Conservation (phyloP, 92 coral and sea anemone species). For the Parazoanthus swiftii region DNA sequence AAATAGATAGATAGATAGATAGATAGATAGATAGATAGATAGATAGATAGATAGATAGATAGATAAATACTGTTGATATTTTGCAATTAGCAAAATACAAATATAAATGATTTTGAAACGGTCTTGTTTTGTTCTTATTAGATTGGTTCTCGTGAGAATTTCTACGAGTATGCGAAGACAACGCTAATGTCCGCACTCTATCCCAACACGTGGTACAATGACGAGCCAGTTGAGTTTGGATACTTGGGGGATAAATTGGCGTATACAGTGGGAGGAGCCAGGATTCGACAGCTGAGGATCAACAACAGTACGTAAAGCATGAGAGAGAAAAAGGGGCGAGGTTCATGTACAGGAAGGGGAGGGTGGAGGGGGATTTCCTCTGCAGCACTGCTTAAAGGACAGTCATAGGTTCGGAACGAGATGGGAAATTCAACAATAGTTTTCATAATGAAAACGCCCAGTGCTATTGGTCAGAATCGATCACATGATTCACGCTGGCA, state of each 20-base stretch:
- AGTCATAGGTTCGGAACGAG: too few species aligned
- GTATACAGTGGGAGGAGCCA: conserved; percentile 78
- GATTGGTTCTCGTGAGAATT: conserved; percentile 84
- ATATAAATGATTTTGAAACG: not conserved
- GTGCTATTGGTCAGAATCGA: too few species aligned
- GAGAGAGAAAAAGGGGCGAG: not conserved
- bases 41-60: too few species aligned
- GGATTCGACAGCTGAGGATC: conserved; percentile 80
- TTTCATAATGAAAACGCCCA: too few species aligned
- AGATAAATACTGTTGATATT: not conserved
- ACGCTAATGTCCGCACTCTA: conserved; percentile 71
- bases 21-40: too few species aligned
- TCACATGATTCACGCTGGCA: too few species aligned
- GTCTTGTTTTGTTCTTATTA: conserved; percentile 27
- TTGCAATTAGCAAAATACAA: not conserved
- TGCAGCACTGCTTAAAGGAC: too few species aligned
- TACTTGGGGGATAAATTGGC: conserved; percentile 58
- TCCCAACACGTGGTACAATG: conserved; percentile 71
- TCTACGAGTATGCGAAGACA: conserved; percentile 82
- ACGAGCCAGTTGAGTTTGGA: conserved; percentile 54
- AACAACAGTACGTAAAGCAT: conserved; percentile 59
- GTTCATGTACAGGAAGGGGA: not conserved
- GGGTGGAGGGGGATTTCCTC: not conserved
- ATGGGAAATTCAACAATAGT: too few species aligned
- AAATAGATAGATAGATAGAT: too few species aligned